Percentiles rank a stretch among this genome's conserved stretches.
phyloP scores from a whole-genome alignment of 2,113 vertebrate species.

The Nothoprocta perdicaria region DNA sequence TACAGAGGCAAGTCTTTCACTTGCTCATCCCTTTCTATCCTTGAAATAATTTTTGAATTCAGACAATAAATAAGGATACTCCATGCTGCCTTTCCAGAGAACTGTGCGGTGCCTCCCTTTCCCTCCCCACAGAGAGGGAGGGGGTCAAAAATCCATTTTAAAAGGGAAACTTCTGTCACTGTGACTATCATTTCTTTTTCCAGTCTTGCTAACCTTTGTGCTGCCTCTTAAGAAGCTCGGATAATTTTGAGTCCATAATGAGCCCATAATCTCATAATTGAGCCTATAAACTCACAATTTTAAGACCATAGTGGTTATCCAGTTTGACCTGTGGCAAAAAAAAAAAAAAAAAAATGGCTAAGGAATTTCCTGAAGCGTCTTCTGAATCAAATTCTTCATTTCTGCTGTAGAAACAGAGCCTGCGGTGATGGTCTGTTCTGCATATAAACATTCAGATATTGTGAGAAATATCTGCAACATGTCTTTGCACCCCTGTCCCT shows the following conservation, averaged over 20 bases:
- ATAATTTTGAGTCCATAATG: conserved; percentile 37
- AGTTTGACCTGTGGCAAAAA: conserved; percentile 20
- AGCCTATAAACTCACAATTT: conserved; percentile 36
- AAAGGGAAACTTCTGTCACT: background rate
- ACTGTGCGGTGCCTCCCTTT: background rate
- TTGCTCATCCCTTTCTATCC: background rate
- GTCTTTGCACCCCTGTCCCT: background rate
- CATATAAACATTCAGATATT: background rate
- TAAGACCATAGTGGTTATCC: background rate
- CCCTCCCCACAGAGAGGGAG: background rate
- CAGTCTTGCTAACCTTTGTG: background rate
- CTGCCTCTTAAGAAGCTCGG: background rate
- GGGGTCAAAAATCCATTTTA: background rate
- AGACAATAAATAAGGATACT: background rate
- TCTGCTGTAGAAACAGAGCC: background rate
- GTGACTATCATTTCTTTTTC: background rate
- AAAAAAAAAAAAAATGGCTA: background rate
- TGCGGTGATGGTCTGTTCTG: background rate
- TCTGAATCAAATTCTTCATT: conserved; percentile 27
- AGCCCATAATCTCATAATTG: conserved; percentile 1
- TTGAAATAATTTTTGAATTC: background rate
- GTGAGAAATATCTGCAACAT: background rate
- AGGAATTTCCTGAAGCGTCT: conserved; percentile 23
- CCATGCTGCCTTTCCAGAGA: background rate
- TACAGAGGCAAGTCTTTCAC: background rate